Evolutionary conservation across 2,113 vertebrate genomes (phyloP).

Genomic region (Planiliza haematocheilus): DNA sequence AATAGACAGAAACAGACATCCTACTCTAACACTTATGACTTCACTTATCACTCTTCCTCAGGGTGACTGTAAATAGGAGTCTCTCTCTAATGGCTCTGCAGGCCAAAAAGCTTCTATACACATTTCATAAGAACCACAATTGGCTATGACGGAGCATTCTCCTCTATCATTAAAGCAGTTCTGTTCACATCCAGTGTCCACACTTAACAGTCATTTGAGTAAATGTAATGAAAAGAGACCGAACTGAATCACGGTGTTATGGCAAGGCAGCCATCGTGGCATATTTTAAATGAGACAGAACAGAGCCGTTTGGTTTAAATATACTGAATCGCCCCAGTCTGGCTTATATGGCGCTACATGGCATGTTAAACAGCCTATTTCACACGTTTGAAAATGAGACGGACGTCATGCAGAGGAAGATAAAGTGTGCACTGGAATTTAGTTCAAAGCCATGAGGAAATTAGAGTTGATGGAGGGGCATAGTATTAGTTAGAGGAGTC

Average conservation of each 20-base stretch:
- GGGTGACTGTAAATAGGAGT: background rate
- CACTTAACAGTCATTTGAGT: background rate
- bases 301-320: constrained; percentile 7
- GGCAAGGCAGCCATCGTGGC: constrained; percentile 2
- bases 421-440: background rate
- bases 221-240: background rate
- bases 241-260: background rate
- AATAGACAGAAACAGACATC: no score
- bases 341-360: background rate
- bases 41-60: background rate
- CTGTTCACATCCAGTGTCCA: background rate
- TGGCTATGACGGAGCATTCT: background rate
- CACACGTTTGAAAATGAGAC: constrained; percentile 4
- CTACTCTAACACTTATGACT: no score
- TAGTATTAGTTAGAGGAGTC: constrained; percentile 2
- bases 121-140: background rate
- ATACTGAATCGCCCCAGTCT: background rate
- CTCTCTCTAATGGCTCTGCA: background rate
- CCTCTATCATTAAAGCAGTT: background rate
- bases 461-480: constrained; percentile 16
- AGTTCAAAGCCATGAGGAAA: constrained; percentile 25
- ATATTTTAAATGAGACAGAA: constrained; percentile 1
- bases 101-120: background rate
- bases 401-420: constrained; percentile 4
- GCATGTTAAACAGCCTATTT: constrained; percentile 16